Evolutionary conservation across 2,797 vertebrate species (phyloP), one percentile per base, ranked within the genome.

Genomic region (Pipistrellus pipistrellus): DNA sequence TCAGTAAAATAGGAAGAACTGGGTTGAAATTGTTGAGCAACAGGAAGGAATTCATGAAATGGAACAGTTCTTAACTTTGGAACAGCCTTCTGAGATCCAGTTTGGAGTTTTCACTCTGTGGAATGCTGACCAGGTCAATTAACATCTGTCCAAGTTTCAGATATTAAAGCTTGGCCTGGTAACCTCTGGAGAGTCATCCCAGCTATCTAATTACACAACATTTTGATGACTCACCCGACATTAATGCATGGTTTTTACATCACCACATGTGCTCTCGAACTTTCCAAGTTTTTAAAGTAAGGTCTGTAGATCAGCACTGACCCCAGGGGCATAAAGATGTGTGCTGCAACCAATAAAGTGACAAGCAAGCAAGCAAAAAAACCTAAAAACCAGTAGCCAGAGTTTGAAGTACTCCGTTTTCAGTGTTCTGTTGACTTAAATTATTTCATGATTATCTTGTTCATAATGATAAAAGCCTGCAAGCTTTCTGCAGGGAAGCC

Each of bases 1-100:
- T 30, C 20, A n/a, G 76, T 48, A 80, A 64, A 88, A 93, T 62
- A 90, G 80, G 44, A 92, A 94, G 71, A 94, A 46, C 78, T 81
- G 21, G 18, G 51, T 90, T 87, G 82, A 75, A 17, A 76, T 59
- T 30, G 41, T 17, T 85, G 84, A 80, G 8, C 13, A 51, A 83
- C n/a, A 88, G 32, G 38, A 95, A 93, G 21, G 21, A 88, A 69
- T 82, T 80, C 38, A 73, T 59, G 44, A 88, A 51, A 66, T 53
- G 12, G 35, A 78, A 14, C 44, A 55, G 62, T 82, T 69, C 57
- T 89, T 96, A 73, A 71, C 12, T 35, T 86, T 86, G 51, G 76
- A 95, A 80, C 20, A 90, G 53, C 14, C 30, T 73, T 44, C 71
- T 1, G 21, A 88, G 76, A 83, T 55, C 27, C 41, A 46, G 27